phyloP scores from a whole-genome alignment of 2,113 vertebrate species.

The Protobothrops flavoviridis region DNA sequence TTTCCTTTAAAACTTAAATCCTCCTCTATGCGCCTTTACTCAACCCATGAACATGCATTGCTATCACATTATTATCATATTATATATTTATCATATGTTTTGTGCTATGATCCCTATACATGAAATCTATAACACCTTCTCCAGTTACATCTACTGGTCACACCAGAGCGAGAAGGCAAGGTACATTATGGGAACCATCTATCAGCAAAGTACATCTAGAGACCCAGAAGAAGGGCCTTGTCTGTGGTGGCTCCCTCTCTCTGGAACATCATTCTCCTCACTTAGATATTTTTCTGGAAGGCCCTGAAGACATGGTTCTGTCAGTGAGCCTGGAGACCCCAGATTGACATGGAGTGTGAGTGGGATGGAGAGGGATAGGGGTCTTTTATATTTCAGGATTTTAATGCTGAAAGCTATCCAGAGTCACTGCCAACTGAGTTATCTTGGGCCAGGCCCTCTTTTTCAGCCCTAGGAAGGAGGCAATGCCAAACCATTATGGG shows the following conservation, averaged over 20 bases:
- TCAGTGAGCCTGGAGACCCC: not conserved
- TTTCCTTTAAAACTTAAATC: not conserved
- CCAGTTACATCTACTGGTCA: not conserved
- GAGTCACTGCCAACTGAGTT: not conserved
- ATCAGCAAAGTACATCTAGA: not conserved
- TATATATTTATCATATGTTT: not conserved
- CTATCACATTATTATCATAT: not conserved
- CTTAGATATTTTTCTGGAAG: not conserved
- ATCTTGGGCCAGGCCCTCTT: not conserved
- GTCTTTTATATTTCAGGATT: not conserved
- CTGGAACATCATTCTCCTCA: not conserved
- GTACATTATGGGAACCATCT: not conserved
- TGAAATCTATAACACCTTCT: not conserved
- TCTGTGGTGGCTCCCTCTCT: too few species aligned
- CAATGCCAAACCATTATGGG: not conserved
- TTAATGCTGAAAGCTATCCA: not conserved
- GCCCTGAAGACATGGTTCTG: not conserved
- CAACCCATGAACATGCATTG: not conserved
- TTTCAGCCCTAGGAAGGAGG: not conserved
- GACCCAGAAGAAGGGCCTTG: too few species aligned
- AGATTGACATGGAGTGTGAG: not conserved
- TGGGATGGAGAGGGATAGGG: not conserved
- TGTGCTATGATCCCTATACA: not conserved
- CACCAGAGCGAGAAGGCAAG: not conserved
- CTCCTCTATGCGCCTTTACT: not conserved